These are phyloP conservation scores for Acanthosepion pharaonis DNA, from an alignment of 2,888 invertebrate species.

Conservation along the genomic window DNA sequence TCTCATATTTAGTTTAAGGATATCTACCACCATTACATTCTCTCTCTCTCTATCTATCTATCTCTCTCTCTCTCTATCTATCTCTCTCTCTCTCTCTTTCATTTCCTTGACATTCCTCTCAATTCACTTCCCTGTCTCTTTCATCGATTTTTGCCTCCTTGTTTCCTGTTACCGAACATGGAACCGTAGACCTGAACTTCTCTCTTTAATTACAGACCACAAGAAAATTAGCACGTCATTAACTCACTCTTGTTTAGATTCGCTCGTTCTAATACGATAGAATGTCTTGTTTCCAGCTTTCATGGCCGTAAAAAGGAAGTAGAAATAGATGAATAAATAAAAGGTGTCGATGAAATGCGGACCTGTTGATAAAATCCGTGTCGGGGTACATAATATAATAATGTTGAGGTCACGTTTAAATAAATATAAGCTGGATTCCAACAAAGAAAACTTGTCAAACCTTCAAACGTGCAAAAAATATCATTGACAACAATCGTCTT, in stretches of 20 bases:
- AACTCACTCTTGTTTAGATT: background rate
- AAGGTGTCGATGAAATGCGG: background rate
- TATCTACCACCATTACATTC: too few species aligned
- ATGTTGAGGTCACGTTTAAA: too few species aligned
- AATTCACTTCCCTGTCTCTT: background rate
- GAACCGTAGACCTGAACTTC: background rate
- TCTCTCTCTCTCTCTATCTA: background rate
- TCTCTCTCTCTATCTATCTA: background rate
- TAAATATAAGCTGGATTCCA: too few species aligned
- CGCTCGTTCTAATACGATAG: background rate
- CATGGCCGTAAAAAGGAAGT: background rate
- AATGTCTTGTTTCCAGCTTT: background rate
- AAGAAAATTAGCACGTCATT: constrained; percentile 21
- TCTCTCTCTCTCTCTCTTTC: background rate
- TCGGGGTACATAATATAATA: background rate
- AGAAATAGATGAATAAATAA: background rate
- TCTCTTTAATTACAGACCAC: background rate
- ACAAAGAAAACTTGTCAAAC: too few species aligned
- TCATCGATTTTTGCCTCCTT: background rate
- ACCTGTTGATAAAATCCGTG: background rate
- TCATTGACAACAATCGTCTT: too few species aligned
- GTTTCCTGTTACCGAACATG: background rate
- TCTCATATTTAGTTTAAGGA: too few species aligned
- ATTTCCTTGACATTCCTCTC: background rate
- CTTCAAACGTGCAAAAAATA: too few species aligned